Percentiles rank a stretch among this genome's conserved stretches.
These are phyloP conservation scores for Salvelinus sp. DNA, from an alignment of 2,113 vertebrate genomes.

Conservation along the genomic window DNA sequence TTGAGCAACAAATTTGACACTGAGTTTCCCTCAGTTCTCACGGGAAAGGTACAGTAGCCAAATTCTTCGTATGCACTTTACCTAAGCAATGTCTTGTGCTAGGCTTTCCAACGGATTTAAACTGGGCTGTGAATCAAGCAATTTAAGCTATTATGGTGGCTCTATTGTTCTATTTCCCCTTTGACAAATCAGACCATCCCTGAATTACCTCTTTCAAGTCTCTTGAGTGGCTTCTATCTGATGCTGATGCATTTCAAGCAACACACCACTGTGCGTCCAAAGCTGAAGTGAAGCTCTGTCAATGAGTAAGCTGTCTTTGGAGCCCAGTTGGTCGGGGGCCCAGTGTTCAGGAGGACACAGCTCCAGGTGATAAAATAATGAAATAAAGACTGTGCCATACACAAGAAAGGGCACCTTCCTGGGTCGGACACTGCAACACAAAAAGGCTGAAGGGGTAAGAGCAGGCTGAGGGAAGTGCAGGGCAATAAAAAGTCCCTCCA, in stretches of 20 bases:
- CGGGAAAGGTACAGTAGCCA: conserved; percentile 90
- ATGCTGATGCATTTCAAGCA: conserved; percentile 11
- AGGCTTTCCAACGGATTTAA: conserved; percentile 51
- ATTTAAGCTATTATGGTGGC: conserved; percentile 45
- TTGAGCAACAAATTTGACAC: conserved; percentile 98
- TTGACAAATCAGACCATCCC: conserved; percentile 61
- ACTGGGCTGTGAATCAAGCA: conserved; percentile 53
- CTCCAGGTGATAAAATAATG: conserved; percentile 81
- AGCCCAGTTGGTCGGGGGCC: conserved; percentile 55
- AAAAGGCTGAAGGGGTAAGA: conserved; percentile 73
- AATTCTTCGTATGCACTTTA: conserved; percentile 36
- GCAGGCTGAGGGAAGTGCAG: conserved; percentile 76
- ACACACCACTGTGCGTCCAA: conserved; percentile 51
- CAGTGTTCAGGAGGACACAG: conserved; percentile 56
- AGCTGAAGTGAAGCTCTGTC: conserved; percentile 66
- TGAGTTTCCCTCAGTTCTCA: conserved; percentile 97
- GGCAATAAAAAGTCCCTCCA: conserved; percentile 84
- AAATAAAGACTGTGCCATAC: conserved; percentile 71
- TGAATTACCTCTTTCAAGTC: conserved; percentile 55
- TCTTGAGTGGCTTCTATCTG: conserved; percentile 55
- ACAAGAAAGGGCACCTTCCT: conserved; percentile 79
- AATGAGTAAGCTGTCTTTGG: conserved; percentile 76
- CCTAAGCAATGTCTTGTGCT: conserved; percentile 15
- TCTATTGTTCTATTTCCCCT: conserved; percentile 51
- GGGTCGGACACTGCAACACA: conserved; percentile 74